A percentile compares a stretch with the other conserved stretches of the same genome.
These are phyloP conservation scores for Hypena proboscidalis DNA, from an alignment of 2,888 invertebrate genomes.

Conservation along the genomic window DNA sequence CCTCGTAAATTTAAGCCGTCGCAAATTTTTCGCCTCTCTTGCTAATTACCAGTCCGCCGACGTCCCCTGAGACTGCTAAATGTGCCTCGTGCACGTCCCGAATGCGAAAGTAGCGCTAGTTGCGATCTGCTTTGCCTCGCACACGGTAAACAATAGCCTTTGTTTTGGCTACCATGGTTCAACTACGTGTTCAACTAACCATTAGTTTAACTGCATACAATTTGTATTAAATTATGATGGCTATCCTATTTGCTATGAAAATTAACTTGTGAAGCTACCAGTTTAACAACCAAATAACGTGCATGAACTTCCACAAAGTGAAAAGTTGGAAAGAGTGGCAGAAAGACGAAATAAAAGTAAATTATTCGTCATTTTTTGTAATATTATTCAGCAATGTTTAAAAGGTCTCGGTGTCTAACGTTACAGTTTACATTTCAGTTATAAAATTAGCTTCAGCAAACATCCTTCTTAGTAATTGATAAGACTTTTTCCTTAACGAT, in stretches of 20 bases:
- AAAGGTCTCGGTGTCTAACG: too few species aligned
- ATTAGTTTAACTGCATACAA: slow-evolving; percentile 54
- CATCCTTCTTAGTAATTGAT: slow-evolving; percentile 44
- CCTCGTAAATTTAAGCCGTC: slow-evolving; percentile 84
- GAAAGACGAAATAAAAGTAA: too few species aligned
- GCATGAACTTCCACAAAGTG: not conserved
- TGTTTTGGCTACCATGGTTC: slow-evolving; percentile 74
- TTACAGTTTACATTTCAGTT: slow-evolving; percentile 23
- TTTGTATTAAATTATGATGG: slow-evolving; percentile 37
- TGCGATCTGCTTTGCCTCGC: slow-evolving; percentile 67
- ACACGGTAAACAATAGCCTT: slow-evolving; percentile 77
- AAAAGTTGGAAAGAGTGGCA: not conserved
- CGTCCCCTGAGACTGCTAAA: slow-evolving; percentile 81
- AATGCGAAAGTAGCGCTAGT: slow-evolving; percentile 75
- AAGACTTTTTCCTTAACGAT: slow-evolving; percentile 58
- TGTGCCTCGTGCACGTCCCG: slow-evolving; percentile 79
- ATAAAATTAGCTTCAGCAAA: slow-evolving; percentile 32
- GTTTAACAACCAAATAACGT: not conserved
- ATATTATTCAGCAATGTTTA: too few species aligned
- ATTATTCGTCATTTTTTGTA: too few species aligned
- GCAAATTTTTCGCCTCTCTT: slow-evolving; percentile 84
- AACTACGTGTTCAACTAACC: slow-evolving; percentile 66
- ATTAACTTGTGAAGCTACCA: slow-evolving; percentile 12
- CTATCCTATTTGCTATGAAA: slow-evolving; percentile 23
- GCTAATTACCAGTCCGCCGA: slow-evolving; percentile 82